Evolutionary conservation across 2,888 invertebrate species (phyloP), one percentile per base, ranked within the genome.

Genomic region (Rutpela maculata): DNA sequence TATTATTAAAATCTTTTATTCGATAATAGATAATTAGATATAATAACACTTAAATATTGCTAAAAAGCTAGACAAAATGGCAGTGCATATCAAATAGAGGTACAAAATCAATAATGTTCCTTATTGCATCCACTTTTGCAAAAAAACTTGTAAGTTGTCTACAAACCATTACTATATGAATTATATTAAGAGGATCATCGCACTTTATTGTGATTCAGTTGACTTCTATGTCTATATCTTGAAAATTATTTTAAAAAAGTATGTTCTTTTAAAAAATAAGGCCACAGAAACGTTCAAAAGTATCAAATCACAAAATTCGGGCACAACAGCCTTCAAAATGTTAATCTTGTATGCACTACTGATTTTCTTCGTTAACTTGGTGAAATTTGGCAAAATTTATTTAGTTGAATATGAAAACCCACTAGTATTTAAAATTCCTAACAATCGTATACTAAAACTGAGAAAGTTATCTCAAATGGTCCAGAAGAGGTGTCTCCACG

Each of bases 1-100:
- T n/a, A n/a, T 65, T 65, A 38, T 38, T 38, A 65, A 65, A 65
- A 43, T 9, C 17, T 19, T 67, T 55, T 67, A 67, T 67, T 67
- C 19, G 22, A 67, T 38, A 17, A 18, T 65, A 59, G 18, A 11
- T 59, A 59, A 22, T 19, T 59, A 19, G 15, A 19, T 19, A 59
- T 9, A 59, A 59, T 10, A 22, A 59, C 59, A 59, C 11, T 22
- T 19, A 22, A 76, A 57, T 65, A 69, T 43, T 60, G 73, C 75
- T 70, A 77, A 62, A 73, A 79, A 76, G 76, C 76, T 78, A 78
- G 38, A 72, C 71, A 78, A 80, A 80, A 80, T 78, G 80, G 80
- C 80, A 80, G 80, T 80, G 80, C 74, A 75, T 26, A 19, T 22
- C 22, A 17, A 70, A 60, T 43, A 9, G 12, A 26, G 22, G 19